Conservation (phyloP, 2,797 vertebrate species). For the Pteronotus mesoamericanus region DNA sequence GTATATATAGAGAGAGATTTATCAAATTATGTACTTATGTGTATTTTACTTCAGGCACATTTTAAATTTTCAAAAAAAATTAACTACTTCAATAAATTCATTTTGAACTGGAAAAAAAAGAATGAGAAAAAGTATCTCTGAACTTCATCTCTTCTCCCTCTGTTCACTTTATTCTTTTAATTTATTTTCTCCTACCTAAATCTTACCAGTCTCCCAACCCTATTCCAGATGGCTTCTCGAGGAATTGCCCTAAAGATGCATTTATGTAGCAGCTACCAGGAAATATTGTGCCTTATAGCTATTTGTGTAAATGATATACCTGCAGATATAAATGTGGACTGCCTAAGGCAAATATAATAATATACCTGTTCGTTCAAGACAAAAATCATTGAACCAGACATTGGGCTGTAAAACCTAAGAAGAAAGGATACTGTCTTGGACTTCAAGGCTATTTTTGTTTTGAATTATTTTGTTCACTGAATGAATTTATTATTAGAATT, state of each 20-base stretch:
- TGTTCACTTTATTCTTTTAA: background rate
- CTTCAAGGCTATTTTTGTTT: background rate
- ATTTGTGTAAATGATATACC: background rate
- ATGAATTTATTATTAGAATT: background rate
- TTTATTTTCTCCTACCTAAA: background rate
- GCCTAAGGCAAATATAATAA: background rate
- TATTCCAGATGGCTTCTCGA: background rate
- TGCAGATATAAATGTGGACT: background rate
- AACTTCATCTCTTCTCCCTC: background rate
- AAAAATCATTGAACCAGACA: background rate
- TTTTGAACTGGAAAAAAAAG: background rate
- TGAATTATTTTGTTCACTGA: background rate
- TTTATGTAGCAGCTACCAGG: background rate
- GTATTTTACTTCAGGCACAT: background rate
- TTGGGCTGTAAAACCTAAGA: background rate
- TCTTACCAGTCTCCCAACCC: background rate
- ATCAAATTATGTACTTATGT: background rate
- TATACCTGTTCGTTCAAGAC: background rate
- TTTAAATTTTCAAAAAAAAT: background rate
- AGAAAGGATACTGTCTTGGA: background rate
- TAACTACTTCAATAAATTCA: background rate
- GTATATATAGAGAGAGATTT: background rate
- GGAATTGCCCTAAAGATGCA: background rate
- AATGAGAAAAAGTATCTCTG: background rate
- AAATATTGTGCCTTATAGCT: background rate